These are phyloP conservation scores for Rousettus madagascariensis DNA, from an alignment of 2,797 vertebrate species.

Conservation along the genomic window DNA sequence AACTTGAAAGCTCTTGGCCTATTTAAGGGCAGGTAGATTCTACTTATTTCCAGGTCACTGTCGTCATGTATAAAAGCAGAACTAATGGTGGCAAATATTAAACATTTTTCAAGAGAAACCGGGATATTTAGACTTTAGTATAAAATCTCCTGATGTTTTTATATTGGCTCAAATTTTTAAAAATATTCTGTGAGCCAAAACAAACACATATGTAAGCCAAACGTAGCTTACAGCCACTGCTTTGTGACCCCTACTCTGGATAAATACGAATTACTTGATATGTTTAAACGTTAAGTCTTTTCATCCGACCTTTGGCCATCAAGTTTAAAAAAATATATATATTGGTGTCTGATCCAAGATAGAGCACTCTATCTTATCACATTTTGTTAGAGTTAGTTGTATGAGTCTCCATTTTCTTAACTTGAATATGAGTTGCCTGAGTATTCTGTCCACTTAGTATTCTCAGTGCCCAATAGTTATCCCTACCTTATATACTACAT, in stretches of 20 bases:
- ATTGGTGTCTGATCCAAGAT: not conserved
- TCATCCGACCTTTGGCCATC: not conserved
- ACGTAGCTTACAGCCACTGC: not conserved
- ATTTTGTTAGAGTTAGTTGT: not conserved
- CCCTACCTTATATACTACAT: not conserved
- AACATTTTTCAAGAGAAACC: not conserved
- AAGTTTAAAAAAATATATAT: not conserved
- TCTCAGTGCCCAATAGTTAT: not conserved
- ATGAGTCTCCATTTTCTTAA: not conserved
- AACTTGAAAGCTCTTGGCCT: not conserved
- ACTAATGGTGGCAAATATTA: not conserved
- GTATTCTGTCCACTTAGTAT: not conserved
- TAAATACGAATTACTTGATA: not conserved
- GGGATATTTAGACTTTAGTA: not conserved
- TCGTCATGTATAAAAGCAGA: not conserved
- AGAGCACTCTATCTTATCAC: not conserved
- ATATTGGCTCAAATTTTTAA: conserved; percentile 8
- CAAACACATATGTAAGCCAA: conserved; percentile 16
- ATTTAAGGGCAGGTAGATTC: not conserved
- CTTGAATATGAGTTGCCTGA: not conserved
- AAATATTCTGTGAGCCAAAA: conserved; percentile 45
- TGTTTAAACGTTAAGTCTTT: not conserved
- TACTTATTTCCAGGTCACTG: not conserved
- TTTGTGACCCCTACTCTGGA: not conserved
- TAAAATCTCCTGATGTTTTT: conserved; percentile 25